phyloP scores from a whole-genome alignment of 92 coral and sea anemone genomes.

The Phenganax stokvisi region DNA sequence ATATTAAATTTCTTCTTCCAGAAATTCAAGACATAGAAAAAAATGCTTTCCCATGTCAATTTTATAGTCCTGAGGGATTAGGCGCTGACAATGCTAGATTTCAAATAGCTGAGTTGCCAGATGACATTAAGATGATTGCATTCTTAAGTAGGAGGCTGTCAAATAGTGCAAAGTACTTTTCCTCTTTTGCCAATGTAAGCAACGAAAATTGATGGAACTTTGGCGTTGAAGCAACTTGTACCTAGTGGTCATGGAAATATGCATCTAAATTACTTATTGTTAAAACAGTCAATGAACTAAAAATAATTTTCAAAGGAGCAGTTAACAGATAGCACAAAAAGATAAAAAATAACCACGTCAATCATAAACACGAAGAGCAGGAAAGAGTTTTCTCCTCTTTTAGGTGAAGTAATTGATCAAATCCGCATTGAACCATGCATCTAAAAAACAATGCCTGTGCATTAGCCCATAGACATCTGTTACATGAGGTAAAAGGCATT shows the following conservation, averaged over 20 bases:
- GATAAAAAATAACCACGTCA: slow-evolving; percentile 32
- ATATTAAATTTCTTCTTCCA: background rate
- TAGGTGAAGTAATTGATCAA: slow-evolving; percentile 46
- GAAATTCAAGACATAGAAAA: background rate
- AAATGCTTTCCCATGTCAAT: slow-evolving; percentile 15
- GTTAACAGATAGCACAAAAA: slow-evolving; percentile 5
- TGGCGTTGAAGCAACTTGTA: slow-evolving; percentile 2
- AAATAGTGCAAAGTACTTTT: slow-evolving; percentile 39
- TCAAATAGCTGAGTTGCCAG: slow-evolving; percentile 36
- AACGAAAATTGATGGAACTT: slow-evolving; percentile 21
- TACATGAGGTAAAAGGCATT: slow-evolving; percentile 28
- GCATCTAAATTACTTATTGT: too few species aligned
- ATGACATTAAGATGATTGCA: slow-evolving; percentile 49
- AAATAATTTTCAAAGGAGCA: slow-evolving; percentile 5
- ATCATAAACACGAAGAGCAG: too few species aligned
- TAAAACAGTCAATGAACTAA: slow-evolving; percentile 18
- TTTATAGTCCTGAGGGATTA: slow-evolving; percentile 29
- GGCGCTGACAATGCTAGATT: slow-evolving; percentile 47
- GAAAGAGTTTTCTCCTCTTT: too few species aligned
- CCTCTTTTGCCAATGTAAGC: slow-evolving; percentile 40
- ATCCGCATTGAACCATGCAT: slow-evolving; percentile 48
- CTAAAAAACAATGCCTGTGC: too few species aligned
- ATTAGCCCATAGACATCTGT: slow-evolving; percentile 37
- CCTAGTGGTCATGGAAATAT: slow-evolving; percentile 42
- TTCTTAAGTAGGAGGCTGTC: slow-evolving; percentile 19